Conservation (phyloP, 2,888 invertebrate genomes). For the Lutraria lutraria region DNA sequence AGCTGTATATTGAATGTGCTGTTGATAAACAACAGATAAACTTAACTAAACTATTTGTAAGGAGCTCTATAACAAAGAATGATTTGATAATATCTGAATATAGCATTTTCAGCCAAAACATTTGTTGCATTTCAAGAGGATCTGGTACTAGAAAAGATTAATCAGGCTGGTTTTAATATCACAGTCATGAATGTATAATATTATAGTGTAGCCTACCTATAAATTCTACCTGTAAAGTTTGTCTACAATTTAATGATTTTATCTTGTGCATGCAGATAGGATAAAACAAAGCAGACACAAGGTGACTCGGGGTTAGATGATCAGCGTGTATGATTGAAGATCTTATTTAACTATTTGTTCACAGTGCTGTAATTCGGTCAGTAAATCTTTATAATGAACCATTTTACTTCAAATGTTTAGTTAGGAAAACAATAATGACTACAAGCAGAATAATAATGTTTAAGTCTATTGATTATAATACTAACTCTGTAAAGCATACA, state of each 20-base stretch:
- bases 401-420: neutral
- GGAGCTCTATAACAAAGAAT: no score
- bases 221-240: neutral
- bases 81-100: neutral
- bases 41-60: no score
- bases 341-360: neutral
- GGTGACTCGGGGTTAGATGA: constrained; percentile 4
- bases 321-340: neutral
- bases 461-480: neutral
- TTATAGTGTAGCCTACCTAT: constrained; percentile 3
- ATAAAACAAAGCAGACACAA: constrained; percentile 22
- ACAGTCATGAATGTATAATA: neutral
- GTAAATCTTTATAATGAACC: constrained; percentile 2
- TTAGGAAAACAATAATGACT: neutral
- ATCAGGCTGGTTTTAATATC: neutral
- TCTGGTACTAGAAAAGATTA: neutral
- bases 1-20: no score
- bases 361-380: neutral
- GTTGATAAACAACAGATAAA: no score
- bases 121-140: neutral
- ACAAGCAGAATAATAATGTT: neutral
- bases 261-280: constrained; percentile 18
- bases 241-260: constrained; percentile 27
- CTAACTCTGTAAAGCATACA: neutral
- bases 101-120: neutral